These are phyloP conservation scores for Pandemis cinnamomeana DNA, from an alignment of 2,888 invertebrate genomes.

Conservation along the genomic window DNA sequence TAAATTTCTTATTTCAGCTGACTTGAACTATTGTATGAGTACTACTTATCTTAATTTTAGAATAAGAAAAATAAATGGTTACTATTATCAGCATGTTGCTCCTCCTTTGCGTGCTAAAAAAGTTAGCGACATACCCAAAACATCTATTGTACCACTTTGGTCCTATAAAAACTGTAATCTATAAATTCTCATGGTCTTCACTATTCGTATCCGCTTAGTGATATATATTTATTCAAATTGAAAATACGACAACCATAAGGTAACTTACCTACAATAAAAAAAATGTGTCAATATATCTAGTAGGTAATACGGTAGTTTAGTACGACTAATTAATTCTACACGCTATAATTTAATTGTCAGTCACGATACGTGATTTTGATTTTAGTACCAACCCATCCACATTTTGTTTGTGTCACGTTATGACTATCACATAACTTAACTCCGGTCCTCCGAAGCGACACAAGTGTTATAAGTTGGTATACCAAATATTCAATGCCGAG, in stretches of 20 bases:
- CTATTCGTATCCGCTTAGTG: too few relatives aligned
- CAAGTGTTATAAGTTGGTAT: neutral
- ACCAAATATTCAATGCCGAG: too few relatives aligned
- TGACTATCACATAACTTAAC: neutral
- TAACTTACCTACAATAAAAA: too few relatives aligned
- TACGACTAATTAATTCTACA: neutral
- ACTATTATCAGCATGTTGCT: neutral
- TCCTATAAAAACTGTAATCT: neutral
- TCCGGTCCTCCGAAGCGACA: neutral
- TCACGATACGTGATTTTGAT: neutral
- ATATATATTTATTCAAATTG: too few relatives aligned
- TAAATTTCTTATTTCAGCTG: neutral
- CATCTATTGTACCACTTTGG: neutral
- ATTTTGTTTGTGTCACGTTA: neutral
- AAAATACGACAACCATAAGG: too few relatives aligned
- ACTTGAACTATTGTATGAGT: neutral
- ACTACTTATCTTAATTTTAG: neutral
- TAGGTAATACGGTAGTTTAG: neutral
- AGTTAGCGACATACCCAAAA: neutral
- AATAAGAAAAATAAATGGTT: neutral
- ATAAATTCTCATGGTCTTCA: too few relatives aligned
- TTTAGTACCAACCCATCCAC: neutral
- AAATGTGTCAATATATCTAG: neutral
- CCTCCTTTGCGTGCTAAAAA: neutral
- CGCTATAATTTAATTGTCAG: neutral